A percentile compares a stretch with the other conserved stretches of the same genome.
phyloP scores from a whole-genome alignment of 64 coral and sea anemone genomes.

The Dendrophyllia cribrosa region DNA sequence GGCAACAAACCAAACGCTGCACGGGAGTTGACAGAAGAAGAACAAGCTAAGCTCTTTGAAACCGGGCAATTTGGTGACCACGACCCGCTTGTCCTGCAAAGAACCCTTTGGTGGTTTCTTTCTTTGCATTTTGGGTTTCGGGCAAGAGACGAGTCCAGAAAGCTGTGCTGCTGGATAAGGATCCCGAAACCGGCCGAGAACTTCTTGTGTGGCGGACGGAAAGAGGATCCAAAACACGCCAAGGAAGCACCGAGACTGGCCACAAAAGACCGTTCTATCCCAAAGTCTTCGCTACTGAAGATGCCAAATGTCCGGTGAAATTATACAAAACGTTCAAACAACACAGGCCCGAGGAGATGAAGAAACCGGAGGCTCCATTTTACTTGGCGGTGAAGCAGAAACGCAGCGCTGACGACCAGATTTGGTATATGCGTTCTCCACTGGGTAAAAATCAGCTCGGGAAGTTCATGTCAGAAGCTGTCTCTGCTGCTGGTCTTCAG shows the following conservation, averaged over 20 bases:
- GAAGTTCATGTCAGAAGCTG: conserved; percentile 12
- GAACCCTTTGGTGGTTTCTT: conserved; percentile 59
- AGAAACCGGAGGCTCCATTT: background rate
- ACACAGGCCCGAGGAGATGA: background rate
- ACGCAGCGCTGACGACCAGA: background rate
- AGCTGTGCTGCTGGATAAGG: background rate
- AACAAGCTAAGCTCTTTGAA: conserved; percentile 2
- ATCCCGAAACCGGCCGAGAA: background rate
- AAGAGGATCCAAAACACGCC: conserved; percentile 30
- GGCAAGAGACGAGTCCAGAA: conserved; percentile 42
- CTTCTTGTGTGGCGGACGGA: background rate
- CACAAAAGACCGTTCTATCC: conserved; percentile 30
- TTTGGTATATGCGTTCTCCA: conserved; percentile 18
- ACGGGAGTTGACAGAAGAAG: background rate
- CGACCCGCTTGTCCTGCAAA: conserved; percentile 3
- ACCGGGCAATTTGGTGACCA: background rate
- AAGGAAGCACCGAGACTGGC: background rate
- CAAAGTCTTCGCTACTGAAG: background rate
- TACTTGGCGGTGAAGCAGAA: conserved; percentile 54
- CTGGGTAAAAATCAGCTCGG: conserved; percentile 46
- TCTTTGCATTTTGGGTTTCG: conserved; percentile 44
- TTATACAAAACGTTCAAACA: background rate
- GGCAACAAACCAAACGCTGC: background rate
- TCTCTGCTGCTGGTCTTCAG: no score
- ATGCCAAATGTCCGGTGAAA: background rate